Evolutionary conservation across 2,888 invertebrate genomes (phyloP).

Genomic region (Chalcis sispes): DNA sequence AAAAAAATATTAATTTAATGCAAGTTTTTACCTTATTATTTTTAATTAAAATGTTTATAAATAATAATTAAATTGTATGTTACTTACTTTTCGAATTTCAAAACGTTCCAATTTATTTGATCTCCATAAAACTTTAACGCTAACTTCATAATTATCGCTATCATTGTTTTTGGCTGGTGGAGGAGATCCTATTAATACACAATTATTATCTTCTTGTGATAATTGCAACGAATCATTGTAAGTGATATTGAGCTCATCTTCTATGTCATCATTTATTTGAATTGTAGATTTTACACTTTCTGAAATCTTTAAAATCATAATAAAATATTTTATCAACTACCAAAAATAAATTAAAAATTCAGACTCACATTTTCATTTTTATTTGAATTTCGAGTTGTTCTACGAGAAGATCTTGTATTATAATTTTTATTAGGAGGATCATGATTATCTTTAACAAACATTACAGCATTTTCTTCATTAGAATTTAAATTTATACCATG

Average conservation of each 20-base stretch:
- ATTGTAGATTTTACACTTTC: background rate
- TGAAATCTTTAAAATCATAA: constrained; percentile 15
- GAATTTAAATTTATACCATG: background rate
- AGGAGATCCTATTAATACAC: constrained; percentile 54
- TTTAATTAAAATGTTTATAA: background rate
- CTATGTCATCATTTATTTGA: constrained; percentile 43
- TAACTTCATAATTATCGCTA: constrained; percentile 64
- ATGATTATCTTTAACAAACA: constrained; percentile 15
- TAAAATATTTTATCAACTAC: background rate
- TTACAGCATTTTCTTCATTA: background rate
- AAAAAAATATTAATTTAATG: constrained; percentile 15
- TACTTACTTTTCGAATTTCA: constrained; percentile 57
- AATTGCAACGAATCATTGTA: constrained; percentile 39
- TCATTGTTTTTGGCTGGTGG: constrained; percentile 43
- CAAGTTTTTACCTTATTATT: background rate
- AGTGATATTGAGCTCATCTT: constrained; percentile 29
- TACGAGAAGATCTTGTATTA: too few species aligned
- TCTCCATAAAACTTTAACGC: constrained; percentile 69
- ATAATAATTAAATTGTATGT: background rate
- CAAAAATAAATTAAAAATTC: background rate
- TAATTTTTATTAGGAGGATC: constrained; percentile 6
- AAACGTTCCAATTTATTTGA: constrained; percentile 66
- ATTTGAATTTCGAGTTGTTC: constrained; percentile 8
- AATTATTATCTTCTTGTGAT: constrained; percentile 42
- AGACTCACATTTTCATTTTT: constrained; percentile 22